Evolutionary conservation across 1,140 invertebrate genomes (phyloP).

Genomic region (Rhizoglyphus robini): DNA sequence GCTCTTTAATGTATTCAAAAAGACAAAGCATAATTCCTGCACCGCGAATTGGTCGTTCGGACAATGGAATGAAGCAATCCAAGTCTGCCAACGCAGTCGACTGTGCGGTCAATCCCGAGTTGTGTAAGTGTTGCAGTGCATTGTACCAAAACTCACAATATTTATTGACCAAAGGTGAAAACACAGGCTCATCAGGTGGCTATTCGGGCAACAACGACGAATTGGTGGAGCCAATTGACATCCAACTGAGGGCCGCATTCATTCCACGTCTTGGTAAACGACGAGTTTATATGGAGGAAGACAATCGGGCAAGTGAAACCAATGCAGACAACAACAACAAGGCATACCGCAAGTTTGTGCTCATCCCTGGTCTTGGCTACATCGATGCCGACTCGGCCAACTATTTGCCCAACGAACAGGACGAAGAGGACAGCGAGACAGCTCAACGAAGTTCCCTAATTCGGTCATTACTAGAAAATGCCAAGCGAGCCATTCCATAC

Average conservation of each 20-base stretch:
- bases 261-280: slow-evolving; percentile 21
- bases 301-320: not conserved
- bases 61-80: not conserved
- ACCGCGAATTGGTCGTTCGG: slow-evolving; percentile 20
- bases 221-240: slow-evolving; percentile 16
- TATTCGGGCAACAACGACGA: not conserved
- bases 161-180: not conserved
- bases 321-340: not conserved
- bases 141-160: slow-evolving; percentile 5
- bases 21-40: slow-evolving; percentile 13
- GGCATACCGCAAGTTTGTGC: not conserved
- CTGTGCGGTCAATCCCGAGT: not conserved
- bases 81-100: not conserved
- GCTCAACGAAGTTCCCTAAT: not conserved
- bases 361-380: slow-evolving; percentile 1
- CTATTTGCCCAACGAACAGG: not conserved
- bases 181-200: not conserved
- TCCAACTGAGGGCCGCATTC: slow-evolving; percentile 22
- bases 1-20: slow-evolving; percentile 2
- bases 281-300: not conserved
- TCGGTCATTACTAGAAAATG: not conserved
- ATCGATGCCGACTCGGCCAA: not conserved
- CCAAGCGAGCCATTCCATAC: slow-evolving; percentile 22
- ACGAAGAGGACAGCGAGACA: not conserved
- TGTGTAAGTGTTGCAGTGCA: not conserved